Evolutionary conservation across 2,888 invertebrate genomes (phyloP), one percentile per base, ranked within the genome.

Genomic region (Coleophora flavipennella): DNA sequence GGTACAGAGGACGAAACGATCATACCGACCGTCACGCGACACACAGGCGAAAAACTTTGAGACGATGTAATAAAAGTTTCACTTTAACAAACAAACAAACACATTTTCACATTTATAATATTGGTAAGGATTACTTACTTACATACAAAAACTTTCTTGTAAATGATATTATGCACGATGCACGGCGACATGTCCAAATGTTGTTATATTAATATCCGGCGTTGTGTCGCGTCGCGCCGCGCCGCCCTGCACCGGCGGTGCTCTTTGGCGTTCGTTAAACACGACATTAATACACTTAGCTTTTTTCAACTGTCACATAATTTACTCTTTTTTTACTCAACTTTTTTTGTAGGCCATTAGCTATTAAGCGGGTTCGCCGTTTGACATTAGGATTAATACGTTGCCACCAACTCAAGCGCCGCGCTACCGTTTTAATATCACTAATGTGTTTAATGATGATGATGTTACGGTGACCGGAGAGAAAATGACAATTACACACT

Each of bases 211-310:
- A 4, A 29, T 20, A 29, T 29, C 29, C 36, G 35, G 32, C 49
- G 46, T 50, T 49, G 43, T 53, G 54, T 58, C 61, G 57, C 49
- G n/a, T n/a, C n/a, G 59, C 66, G 63, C 42, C 55, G 49, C 54
- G 44, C 53, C 59, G 69, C 48, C 50, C 50, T 54, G 55, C 50
- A 59, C 56, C 53, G 62, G 56, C 75, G 74, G 73, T 68, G 57
- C 64, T 51, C 79, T 81, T 81, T 84, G 84, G 79, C 84, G 73
- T 78, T 68, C 60, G 67, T 68, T 77, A 73, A 80, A 81, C 83
- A 78, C 75, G 75, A 76, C 83, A 79, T 80, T 78, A 81, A 83
- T 79, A 79, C 73, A 69, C 71, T 76, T 62, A 59, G 58, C 69
- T 78, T 78, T 77, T 83, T 78, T 68, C 62, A 53, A 54, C 74